phyloP scores from a whole-genome alignment of 2,113 vertebrate species.

The Pelvicachromis taeniatus region DNA sequence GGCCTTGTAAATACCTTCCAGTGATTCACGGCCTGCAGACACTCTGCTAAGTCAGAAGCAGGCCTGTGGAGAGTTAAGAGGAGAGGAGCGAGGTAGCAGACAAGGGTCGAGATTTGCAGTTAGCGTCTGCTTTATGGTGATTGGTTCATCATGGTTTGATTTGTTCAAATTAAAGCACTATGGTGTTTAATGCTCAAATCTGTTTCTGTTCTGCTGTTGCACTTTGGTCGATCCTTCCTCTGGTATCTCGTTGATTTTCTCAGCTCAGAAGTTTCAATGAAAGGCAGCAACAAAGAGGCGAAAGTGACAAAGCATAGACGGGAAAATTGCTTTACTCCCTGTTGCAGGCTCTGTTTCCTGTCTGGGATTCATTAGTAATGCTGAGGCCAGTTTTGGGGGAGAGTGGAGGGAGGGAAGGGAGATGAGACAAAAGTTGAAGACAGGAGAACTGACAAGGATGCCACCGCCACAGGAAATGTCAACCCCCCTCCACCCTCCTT shows the following conservation, averaged over 20 bases:
- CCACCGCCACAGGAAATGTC: slow-evolving; percentile 45
- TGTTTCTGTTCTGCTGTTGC: not conserved
- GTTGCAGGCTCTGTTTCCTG: slow-evolving; percentile 52
- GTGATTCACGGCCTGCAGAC: slow-evolving; percentile 62
- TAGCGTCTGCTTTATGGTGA: not conserved
- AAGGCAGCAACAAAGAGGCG: not conserved
- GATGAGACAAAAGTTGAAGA: slow-evolving; percentile 36
- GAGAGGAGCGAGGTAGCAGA: not conserved
- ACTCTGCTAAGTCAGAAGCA: slow-evolving; percentile 28
- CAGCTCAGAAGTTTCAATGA: not conserved
- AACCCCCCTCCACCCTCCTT: not conserved
- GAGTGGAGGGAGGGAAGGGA: not conserved
- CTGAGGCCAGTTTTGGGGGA: slow-evolving; percentile 28
- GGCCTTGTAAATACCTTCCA: slow-evolving; percentile 67
- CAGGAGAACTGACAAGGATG: slow-evolving; percentile 28
- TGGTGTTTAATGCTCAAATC: not conserved
- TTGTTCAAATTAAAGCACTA: not conserved
- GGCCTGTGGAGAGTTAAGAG: slow-evolving; percentile 10
- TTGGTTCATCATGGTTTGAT: not conserved
- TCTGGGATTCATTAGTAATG: slow-evolving; percentile 67
- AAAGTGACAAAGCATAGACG: slow-evolving; percentile 35
- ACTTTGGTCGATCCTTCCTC: not conserved
- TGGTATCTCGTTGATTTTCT: not conserved
- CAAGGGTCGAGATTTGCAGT: not conserved
- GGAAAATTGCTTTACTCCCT: slow-evolving; percentile 32